Conservation (phyloP, 2,113 vertebrate species). For the Labeo rohita region DNA sequence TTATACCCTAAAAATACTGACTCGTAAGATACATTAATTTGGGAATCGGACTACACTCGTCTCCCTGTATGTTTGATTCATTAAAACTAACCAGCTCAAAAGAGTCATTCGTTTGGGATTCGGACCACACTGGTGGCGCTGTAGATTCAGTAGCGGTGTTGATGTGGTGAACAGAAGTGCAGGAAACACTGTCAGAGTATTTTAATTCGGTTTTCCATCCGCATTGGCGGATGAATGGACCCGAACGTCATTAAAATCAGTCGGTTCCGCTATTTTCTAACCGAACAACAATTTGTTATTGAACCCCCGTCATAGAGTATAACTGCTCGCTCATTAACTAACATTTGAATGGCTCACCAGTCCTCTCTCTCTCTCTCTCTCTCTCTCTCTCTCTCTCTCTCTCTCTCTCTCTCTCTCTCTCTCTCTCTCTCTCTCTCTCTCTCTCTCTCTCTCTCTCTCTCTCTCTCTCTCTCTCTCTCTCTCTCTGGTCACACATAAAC, state of each 20-base stretch:
- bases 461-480: slow-evolving; percentile 1
- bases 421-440: not conserved
- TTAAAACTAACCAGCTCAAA: not conserved
- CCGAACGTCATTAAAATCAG: not conserved
- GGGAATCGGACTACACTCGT: not conserved
- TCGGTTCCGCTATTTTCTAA: not conserved
- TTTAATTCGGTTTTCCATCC: not conserved
- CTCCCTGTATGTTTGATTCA: not conserved
- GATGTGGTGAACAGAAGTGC: slow-evolving; percentile 2
- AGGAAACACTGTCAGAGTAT: not conserved
- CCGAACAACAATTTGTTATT: not conserved
- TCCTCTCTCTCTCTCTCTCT: not conserved
- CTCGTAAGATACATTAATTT: not conserved
- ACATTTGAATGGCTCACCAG: not conserved
- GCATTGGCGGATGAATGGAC: not conserved
- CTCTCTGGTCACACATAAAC: not conserved
- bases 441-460: slow-evolving; percentile 34
- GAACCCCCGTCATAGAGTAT: not conserved
- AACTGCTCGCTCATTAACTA: slow-evolving; percentile 5
- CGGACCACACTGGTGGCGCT: not conserved
- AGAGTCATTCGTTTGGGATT: not conserved
- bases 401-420: not conserved
- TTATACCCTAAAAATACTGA: not conserved
- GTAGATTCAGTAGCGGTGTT: not conserved
- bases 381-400: slow-evolving; percentile 16